Evolutionary conservation across 2,113 vertebrate species (phyloP).

Genomic region (Scatophagus argus): DNA sequence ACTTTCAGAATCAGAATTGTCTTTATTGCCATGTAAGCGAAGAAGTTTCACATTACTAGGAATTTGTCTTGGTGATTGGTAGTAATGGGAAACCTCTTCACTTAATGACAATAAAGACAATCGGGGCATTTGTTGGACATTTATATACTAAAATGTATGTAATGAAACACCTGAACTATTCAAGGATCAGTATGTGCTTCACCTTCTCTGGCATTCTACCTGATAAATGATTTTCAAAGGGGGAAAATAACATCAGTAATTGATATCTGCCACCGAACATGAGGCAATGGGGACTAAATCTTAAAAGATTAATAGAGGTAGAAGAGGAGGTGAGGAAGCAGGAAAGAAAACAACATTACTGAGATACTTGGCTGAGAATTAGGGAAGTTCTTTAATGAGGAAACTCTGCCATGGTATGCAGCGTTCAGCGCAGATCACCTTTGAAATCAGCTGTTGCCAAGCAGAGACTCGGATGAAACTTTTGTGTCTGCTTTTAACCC

Average conservation of each 20-base stretch:
- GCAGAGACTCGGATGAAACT: constrained; percentile 9
- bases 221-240: constrained; percentile 3
- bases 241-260: not conserved
- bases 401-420: not conserved
- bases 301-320: not conserved
- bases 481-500: not conserved
- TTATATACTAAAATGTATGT: not conserved
- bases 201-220: not conserved
- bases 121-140: not conserved
- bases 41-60: too few species aligned
- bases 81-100: too few species aligned
- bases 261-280: too few species aligned
- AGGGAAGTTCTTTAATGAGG: not conserved
- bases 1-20: too few species aligned
- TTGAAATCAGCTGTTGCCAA: constrained; percentile 50
- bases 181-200: not conserved
- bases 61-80: too few species aligned
- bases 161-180: not conserved
- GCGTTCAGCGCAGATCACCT: not conserved
- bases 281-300: not conserved
- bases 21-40: too few species aligned
- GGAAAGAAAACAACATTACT: not conserved
- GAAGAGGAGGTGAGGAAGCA: not conserved
- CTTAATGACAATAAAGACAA: too few species aligned
- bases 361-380: not conserved